Conservation (phyloP, 2,113 vertebrate genomes). For the Strix aluco region DNA sequence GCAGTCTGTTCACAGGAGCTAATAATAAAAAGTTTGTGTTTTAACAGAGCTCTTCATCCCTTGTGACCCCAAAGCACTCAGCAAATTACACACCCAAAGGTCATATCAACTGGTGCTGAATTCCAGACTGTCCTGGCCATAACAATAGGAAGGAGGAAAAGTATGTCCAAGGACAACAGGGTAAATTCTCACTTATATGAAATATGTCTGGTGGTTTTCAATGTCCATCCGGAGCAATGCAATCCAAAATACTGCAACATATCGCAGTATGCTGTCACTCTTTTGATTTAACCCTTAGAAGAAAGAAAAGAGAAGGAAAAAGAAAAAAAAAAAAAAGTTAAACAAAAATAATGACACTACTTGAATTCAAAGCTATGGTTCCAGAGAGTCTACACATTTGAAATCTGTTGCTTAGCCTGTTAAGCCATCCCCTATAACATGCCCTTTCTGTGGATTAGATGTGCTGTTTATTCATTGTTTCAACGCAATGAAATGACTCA, state of each 20-base stretch:
- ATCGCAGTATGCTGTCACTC: not conserved
- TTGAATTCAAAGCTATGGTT: not conserved
- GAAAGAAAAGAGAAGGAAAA: not conserved
- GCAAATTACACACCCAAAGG: conserved; percentile 13
- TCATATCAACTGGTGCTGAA: not conserved
- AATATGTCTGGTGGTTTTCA: not conserved
- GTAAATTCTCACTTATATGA: not conserved
- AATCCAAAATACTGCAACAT: not conserved
- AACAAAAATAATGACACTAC: not conserved
- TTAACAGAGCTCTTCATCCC: conserved; percentile 3
- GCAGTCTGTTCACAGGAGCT: conserved; percentile 28
- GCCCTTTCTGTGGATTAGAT: conserved; percentile 60
- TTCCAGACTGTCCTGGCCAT: not conserved
- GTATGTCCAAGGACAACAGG: not conserved
- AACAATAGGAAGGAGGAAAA: not conserved
- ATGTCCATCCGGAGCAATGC: not conserved
- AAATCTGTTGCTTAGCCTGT: not conserved
- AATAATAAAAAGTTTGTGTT: conserved; percentile 19
- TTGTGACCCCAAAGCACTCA: conserved; percentile 6
- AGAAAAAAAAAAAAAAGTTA: no score
- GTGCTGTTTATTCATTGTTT: conserved; percentile 50
- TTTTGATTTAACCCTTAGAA: not conserved
- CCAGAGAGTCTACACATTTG: not conserved
- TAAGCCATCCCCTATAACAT: not conserved
- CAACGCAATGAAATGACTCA: conserved; percentile 38